phyloP scores from a whole-genome alignment of 2,888 invertebrate genomes.

The Keiferia lycopersicella region DNA sequence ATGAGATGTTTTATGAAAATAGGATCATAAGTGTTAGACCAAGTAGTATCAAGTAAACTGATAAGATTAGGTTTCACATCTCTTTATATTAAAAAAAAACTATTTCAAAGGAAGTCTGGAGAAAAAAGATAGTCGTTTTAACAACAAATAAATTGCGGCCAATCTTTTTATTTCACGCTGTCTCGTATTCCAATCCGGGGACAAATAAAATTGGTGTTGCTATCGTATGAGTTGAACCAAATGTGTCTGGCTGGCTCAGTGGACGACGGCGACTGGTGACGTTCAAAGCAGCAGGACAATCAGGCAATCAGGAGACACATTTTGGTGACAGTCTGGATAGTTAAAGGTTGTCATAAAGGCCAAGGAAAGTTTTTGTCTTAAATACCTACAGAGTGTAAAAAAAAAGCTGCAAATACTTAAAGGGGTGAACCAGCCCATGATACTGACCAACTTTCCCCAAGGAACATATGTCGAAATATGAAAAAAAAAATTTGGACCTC shows the following conservation, averaged over 20 bases:
- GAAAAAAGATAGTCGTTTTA: background rate
- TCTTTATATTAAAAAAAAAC: background rate
- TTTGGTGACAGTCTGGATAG: too few species aligned
- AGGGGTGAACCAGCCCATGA: too few species aligned
- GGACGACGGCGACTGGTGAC: constrained; percentile 11
- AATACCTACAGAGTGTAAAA: too few species aligned
- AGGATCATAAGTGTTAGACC: background rate
- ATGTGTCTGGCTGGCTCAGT: constrained; percentile 28
- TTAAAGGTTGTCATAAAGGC: too few species aligned
- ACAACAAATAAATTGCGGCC: background rate
- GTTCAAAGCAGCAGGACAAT: constrained; percentile 3
- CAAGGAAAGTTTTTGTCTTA: too few species aligned
- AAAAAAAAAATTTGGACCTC: too few species aligned
- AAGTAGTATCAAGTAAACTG: too few species aligned
- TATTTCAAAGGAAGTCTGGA: background rate
- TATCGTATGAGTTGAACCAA: constrained; percentile 15
- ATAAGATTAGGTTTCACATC: background rate
- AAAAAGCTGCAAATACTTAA: too few species aligned
- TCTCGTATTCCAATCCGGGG: constrained; percentile 59
- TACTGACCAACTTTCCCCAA: too few species aligned
- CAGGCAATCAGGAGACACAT: background rate
- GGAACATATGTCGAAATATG: too few species aligned
- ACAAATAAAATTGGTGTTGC: constrained; percentile 55
- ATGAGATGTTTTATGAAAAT: background rate
- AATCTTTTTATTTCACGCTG: constrained; percentile 34